Evolutionary conservation across 1,140 invertebrate genomes (phyloP), one percentile per base, ranked within the genome.

Genomic region (Protaetia brevitarsis): DNA sequence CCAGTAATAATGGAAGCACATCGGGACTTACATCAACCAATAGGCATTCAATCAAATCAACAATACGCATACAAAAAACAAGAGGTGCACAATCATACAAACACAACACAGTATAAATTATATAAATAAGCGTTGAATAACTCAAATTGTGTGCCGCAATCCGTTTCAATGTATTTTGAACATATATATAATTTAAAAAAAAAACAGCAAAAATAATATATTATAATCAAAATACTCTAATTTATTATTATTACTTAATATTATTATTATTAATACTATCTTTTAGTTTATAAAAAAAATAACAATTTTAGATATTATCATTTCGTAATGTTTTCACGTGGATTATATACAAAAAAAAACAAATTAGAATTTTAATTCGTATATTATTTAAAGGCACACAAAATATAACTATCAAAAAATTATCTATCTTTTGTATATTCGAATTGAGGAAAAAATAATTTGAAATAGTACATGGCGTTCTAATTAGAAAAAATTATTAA

Each of bases 341-440:
- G 19, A 51, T 23, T 23, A 51, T 23, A 51, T 51, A 23, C 3
- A 51, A 19, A 23, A 51, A 51, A 51, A 51, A 51, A 23, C 21
- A 23, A 51, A 19, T 11, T 29, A 28, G 8, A 36, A 11, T 21
- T 68, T 68, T 57, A 68, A 72, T 76, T 76, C 73, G 73, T 70
- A 75, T 76, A 69, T 71, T 71, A 74, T 51, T 51, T 45, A 11
- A 30, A 71, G 72, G 74, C 73, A 74, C 72, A 13, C n/a, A 11
- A 37, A 51, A 51, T 4, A 2, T 23, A 27, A 58, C 70, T 72
- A 73, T 74, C 73, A 74, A 73, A 13, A 37, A 11, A 37, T 3
- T 37, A 13, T 37, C 34, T 37, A 16, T 37, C 16, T 37, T 37
- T 37, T 37, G 34, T 37, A 76, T 74, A 76, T 74, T 74, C 72